A percentile compares a stretch with the other conserved stretches of the same genome.
phyloP scores from a whole-genome alignment of 2,888 invertebrate genomes.

The Tuta absoluta region DNA sequence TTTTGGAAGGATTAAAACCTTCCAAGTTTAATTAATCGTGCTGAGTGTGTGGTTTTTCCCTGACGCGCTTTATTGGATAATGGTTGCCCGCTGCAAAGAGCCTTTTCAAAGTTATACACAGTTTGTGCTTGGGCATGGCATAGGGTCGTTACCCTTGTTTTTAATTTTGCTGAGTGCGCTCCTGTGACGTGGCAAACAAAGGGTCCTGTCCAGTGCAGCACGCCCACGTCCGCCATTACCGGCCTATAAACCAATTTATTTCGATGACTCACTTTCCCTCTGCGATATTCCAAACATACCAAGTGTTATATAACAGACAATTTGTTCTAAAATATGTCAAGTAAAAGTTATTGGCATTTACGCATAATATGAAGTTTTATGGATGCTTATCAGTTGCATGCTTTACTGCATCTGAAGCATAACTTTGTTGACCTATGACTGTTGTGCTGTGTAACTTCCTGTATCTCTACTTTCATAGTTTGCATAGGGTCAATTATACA shows the following conservation, averaged over 20 bases:
- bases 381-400: not conserved
- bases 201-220: slow-evolving; percentile 63
- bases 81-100: slow-evolving; percentile 4
- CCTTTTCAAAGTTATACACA: not conserved
- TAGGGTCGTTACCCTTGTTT: slow-evolving; percentile 59
- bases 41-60: not conserved
- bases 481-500: not conserved
- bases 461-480: slow-evolving; percentile 3
- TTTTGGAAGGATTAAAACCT: not conserved
- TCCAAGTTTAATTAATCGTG: not conserved
- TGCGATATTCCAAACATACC: slow-evolving; percentile 26
- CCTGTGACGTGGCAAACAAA: slow-evolving; percentile 73
- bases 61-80: not conserved
- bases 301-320: slow-evolving; percentile 9
- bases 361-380: not conserved
- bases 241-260: slow-evolving; percentile 68
- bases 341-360: slow-evolving; percentile 1
- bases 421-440: not conserved
- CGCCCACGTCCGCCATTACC: slow-evolving; percentile 66
- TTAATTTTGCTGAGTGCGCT: slow-evolving; percentile 78
- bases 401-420: not conserved
- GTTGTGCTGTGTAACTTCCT: not conserved
- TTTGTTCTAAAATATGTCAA: not conserved
- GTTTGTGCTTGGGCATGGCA: slow-evolving; percentile 30
- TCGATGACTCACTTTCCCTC: slow-evolving; percentile 65